Evolutionary conservation across 2,797 vertebrate genomes (phyloP).

Genomic region (Hyperoplus lanceolatus): DNA sequence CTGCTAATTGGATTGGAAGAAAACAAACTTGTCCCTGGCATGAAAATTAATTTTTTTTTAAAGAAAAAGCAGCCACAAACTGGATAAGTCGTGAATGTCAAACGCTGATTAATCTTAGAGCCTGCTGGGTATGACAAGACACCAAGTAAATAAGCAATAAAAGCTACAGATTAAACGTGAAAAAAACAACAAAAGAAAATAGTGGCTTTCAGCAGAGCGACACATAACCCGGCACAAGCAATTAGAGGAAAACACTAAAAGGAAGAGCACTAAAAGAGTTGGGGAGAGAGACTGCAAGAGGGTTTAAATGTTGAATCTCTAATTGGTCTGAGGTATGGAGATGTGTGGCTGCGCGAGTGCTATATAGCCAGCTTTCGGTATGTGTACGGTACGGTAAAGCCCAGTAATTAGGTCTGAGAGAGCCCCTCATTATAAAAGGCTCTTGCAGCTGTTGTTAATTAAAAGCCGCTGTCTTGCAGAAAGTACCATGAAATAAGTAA

Average conservation of each 20-base stretch:
- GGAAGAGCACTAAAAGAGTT: conserved; percentile 28
- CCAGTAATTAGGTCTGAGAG: conserved; percentile 69
- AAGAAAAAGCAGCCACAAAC: conserved; percentile 12
- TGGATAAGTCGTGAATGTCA: conserved; percentile 37
- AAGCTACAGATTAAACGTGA: conserved; percentile 34
- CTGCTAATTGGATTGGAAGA: conserved; percentile 20
- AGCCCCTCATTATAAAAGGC: conserved; percentile 65
- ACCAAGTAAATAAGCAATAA: conserved; percentile 41
- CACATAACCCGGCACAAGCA: conserved; percentile 47
- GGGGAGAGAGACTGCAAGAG: conserved; percentile 25
- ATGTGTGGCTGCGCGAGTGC: conserved; percentile 41
- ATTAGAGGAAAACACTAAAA: conserved; percentile 63
- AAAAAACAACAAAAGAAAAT: conserved; percentile 46
- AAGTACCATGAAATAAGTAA: conserved; percentile 37
- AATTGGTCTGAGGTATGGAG: conserved; percentile 72
- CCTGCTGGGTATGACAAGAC: conserved; percentile 17
- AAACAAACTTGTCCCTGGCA: conserved; percentile 2
- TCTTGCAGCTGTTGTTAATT: conserved; percentile 68
- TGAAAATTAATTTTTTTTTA: conserved; percentile 16
- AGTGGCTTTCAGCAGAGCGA: conserved; percentile 28
- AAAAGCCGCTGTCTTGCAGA: conserved; percentile 48
- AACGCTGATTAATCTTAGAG: conserved; percentile 24
- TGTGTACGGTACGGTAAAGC: conserved; percentile 55
- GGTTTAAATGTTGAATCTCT: conserved; percentile 63
- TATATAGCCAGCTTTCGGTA: conserved; percentile 31